Percentiles rank a stretch among this genome's conserved stretches.
These are phyloP conservation scores for Rhagophthalmus giganteus DNA, from an alignment of 2,888 invertebrate genomes.

Conservation along the genomic window DNA sequence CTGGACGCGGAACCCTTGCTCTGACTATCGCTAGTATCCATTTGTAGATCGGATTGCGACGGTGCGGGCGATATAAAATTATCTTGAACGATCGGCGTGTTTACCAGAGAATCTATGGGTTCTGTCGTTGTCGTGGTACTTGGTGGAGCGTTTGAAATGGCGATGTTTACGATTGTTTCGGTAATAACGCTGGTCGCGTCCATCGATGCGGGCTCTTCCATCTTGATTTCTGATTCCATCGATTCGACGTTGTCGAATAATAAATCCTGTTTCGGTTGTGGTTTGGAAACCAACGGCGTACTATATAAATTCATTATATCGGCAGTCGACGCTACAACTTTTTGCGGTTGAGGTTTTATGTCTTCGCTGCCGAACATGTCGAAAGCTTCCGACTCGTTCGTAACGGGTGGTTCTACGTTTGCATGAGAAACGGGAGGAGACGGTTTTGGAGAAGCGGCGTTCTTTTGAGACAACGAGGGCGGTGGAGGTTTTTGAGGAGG, in stretches of 20 bases:
- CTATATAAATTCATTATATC: conserved; percentile 55
- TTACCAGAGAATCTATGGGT: conserved; percentile 12
- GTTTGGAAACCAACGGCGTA: conserved; percentile 22
- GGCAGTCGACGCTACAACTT: conserved; percentile 51
- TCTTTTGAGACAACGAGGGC: conserved; percentile 43
- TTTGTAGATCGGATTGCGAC: conserved; percentile 49
- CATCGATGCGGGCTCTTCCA: neutral
- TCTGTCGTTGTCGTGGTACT: conserved; percentile 3
- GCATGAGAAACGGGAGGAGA: conserved; percentile 35
- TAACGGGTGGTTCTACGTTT: conserved; percentile 22
- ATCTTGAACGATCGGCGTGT: conserved; percentile 37
- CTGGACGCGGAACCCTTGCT: conserved; percentile 53
- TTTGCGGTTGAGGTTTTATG: conserved; percentile 41
- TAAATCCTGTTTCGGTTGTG: conserved; percentile 36
- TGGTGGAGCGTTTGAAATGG: neutral
- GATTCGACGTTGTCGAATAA: conserved; percentile 38
- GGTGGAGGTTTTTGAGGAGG: conserved; percentile 47
- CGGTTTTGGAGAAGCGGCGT: conserved; percentile 38
- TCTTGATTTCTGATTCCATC: conserved; percentile 19
- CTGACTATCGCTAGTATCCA: conserved; percentile 55
- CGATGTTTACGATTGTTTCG: conserved; percentile 2
- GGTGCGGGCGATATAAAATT: conserved; percentile 49
- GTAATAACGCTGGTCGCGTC: neutral
- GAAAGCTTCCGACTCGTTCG: conserved; percentile 39
- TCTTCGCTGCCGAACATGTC: conserved; percentile 51